Conservation (phyloP, 2,113 vertebrate species). For the Trichechus manatus region DNA sequence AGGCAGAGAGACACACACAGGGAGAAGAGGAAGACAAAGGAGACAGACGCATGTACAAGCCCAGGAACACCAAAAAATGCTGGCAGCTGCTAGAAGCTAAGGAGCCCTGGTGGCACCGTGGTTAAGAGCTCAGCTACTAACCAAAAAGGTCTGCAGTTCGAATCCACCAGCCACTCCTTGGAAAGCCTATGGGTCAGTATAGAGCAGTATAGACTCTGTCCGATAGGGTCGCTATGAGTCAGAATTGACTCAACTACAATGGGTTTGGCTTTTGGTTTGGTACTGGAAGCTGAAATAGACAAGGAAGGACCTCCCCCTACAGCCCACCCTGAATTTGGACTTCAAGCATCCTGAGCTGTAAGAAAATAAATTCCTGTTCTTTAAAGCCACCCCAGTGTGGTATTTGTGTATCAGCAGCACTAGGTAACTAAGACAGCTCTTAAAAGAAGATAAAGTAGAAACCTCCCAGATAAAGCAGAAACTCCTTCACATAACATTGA, state of each 20-base stretch:
- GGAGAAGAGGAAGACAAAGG: too few relatives aligned
- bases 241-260: too few relatives aligned
- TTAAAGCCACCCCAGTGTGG: not conserved
- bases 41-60: not conserved
- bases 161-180: too few relatives aligned
- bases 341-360: not conserved
- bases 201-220: too few relatives aligned
- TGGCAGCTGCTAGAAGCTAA: not conserved
- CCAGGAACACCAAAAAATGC: not conserved
- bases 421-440: too few relatives aligned
- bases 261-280: too few relatives aligned
- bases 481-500: fast-evolving
- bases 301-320: not conserved
- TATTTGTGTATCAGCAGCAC: not conserved
- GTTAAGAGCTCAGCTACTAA: too few relatives aligned
- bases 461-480: not conserved
- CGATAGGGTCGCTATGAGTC: too few relatives aligned
- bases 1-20: too few relatives aligned
- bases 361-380: not conserved
- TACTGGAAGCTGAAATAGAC: not conserved
- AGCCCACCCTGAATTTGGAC: not conserved
- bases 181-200: too few relatives aligned
- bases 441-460: not conserved
- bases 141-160: too few relatives aligned
- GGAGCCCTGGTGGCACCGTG: too few relatives aligned